phyloP scores from a whole-genome alignment of 1,140 invertebrate genomes.

The Drosophila seguyi region DNA sequence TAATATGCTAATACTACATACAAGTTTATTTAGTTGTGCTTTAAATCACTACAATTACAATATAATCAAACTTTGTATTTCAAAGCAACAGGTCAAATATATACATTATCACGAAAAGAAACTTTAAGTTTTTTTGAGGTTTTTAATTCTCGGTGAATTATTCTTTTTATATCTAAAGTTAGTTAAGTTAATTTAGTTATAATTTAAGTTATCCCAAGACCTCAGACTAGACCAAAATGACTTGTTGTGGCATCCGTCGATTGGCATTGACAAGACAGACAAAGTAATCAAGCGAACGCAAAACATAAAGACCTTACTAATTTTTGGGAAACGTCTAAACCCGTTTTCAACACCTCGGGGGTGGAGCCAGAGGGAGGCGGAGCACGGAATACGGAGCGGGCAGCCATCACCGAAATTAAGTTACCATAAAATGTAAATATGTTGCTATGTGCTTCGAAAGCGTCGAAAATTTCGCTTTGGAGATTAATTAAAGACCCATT shows the following conservation, averaged over 20 bases:
- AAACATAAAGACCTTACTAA: constrained; percentile 55
- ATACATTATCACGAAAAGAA: no score
- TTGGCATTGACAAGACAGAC: constrained; percentile 30
- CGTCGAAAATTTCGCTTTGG: constrained; percentile 52
- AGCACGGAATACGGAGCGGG: not conserved
- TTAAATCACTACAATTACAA: no score
- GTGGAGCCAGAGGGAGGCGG: constrained; percentile 60
- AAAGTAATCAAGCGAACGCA: constrained; percentile 50
- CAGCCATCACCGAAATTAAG: constrained; percentile 64
- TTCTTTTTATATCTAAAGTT: not conserved
- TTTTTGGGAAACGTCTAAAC: constrained; percentile 67
- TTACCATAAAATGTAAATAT: constrained; percentile 68
- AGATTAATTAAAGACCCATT: constrained; percentile 83
- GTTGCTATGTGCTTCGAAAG: constrained; percentile 19
- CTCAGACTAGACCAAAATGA: not conserved
- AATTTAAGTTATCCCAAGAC: not conserved
- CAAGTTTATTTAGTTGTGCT: not conserved
- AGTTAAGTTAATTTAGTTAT: not conserved
- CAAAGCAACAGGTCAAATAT: no score
- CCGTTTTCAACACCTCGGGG: constrained; percentile 71
- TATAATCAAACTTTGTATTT: no score
- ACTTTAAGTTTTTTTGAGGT: no score
- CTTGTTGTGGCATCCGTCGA: constrained; percentile 51
- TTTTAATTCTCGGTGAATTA: no score
- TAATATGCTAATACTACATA: not conserved